Evolutionary conservation across 2,113 vertebrate species (phyloP), one percentile per base, ranked within the genome.

Genomic region (Myiozetetes cayanensis): DNA sequence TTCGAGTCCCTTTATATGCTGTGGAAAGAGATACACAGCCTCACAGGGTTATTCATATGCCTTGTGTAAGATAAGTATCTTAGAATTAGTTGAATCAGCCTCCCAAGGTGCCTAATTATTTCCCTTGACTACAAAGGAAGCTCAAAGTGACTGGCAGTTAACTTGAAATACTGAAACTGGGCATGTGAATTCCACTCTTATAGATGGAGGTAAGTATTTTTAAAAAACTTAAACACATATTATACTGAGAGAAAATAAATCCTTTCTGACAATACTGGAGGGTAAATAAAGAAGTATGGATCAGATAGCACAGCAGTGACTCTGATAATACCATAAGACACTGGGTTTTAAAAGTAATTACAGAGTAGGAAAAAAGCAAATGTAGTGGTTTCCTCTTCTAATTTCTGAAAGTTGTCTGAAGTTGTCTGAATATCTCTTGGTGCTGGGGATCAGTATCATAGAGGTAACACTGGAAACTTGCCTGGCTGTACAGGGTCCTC

Each of bases 51-150:
- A 30, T 85, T 94, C 30, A 5, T 55, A 12, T 47, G 28, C 31
- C 30, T 77, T 49, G 7, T 83, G 55, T 83, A 88, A 94, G 86
- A 50, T 93, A 88, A 56, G 16, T 63, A 86, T 94, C 90, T 93
- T 27, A 50, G 49, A 65, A 63, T 31, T 22, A 77, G 73, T 21
- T 92, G 84, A 92, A 84, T 96, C 68, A 84, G 52, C 43, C 73
- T 85, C 43, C 33, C 52, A 65, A 46, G 49, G 23, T 93, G 79
- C 39, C 55, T 88, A 24, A 88, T 92, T 83, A 90, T 93, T 96
- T 74, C 35, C 37, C 25, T 25, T 83, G 50, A 66, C 59, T 94
- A 43, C 55, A 86, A 63, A 67, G 55, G 63, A 94, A 90, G 43
- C n/a, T 83, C 65, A 59, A 44, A 65, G 47, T 86, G 73, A 49